Evolutionary conservation across 1,140 invertebrate species (phyloP).

Genomic region (Episyrphus balteatus): DNA sequence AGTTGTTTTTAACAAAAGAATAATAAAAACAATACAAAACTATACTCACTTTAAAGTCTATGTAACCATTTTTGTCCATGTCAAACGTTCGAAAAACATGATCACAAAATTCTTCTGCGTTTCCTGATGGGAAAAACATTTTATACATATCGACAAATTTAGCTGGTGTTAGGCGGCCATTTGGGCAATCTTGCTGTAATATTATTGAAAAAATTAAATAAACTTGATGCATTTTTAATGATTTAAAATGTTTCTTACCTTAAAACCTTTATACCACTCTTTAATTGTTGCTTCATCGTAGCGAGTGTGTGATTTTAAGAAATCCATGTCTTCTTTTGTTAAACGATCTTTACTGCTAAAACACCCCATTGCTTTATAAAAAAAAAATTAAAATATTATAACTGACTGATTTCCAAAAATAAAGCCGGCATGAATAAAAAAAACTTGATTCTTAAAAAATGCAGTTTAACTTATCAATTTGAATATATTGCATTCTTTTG

Average conservation of each 20-base stretch:
- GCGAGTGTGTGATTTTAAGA: constrained; percentile 86
- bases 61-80: constrained; percentile 97
- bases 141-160: constrained; percentile 99
- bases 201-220: constrained; percentile 19
- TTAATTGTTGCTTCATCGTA: constrained; percentile 96
- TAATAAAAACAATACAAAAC: constrained; percentile 6
- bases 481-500: too few species aligned
- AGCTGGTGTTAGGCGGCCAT: constrained; percentile 88
- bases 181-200: constrained; percentile 98
- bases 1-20: constrained; percentile 4
- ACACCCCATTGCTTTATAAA: constrained; percentile 63
- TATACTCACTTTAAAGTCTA: constrained; percentile 80
- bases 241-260: constrained; percentile 50
- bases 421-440: too few species aligned
- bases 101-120: constrained; percentile 97
- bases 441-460: too few species aligned
- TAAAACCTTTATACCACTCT: constrained; percentile 97
- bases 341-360: constrained; percentile 90
- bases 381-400: too few species aligned
- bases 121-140: constrained; percentile 97
- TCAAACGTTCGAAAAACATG: constrained; percentile 99
- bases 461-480: too few species aligned
- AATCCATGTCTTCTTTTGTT: constrained; percentile 94
- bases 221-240: neutral
- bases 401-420: too few species aligned